Percentiles rank a stretch among this genome's conserved stretches.
Conservation (phyloP, 2,888 invertebrate species). For the Xestobium rufovillosum region DNA sequence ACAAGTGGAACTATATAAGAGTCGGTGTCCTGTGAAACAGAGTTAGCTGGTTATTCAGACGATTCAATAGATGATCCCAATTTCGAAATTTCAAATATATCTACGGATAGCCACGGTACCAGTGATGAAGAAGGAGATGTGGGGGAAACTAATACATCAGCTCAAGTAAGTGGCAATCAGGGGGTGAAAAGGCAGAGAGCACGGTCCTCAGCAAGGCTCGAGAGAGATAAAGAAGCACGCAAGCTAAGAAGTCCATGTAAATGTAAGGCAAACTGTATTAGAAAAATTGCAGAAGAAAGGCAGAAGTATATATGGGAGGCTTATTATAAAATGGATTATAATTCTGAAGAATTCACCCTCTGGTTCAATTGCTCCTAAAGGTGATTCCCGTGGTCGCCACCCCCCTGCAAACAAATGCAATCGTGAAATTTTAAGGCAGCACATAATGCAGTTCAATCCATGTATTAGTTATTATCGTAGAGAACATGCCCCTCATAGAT, state of each 20-base stretch:
- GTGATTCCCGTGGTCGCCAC: slow-evolving; percentile 10
- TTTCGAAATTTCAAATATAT: slow-evolving; percentile 3
- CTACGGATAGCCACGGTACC: too few relatives aligned
- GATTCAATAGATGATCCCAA: slow-evolving; percentile 3
- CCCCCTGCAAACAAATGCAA: slow-evolving; percentile 9
- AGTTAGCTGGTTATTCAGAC: too few relatives aligned
- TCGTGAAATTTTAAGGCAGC: slow-evolving; percentile 3
- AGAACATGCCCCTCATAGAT: slow-evolving; percentile 3
- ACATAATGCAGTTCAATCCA: slow-evolving; percentile 2
- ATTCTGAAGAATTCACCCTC: slow-evolving; percentile 6
- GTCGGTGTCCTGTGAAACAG: too few relatives aligned
- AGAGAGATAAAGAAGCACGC: slow-evolving; percentile 6
- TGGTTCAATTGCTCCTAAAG: slow-evolving; percentile 9
- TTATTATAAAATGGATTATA: slow-evolving; percentile 11
- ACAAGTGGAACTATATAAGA: too few relatives aligned
- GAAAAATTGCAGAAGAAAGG: slow-evolving; percentile 8
- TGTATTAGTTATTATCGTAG: slow-evolving; percentile 2
- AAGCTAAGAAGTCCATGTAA: slow-evolving; percentile 8
- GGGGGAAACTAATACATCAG: too few relatives aligned
- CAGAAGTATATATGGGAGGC: slow-evolving; percentile 9
- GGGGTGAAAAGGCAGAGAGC: slow-evolving; percentile 4
- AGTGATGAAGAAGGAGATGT: background rate
- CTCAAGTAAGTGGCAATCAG: background rate
- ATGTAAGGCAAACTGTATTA: slow-evolving; percentile 11
- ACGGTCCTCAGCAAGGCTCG: background rate